Percentiles rank a stretch among this genome's conserved stretches.
Conservation (phyloP, 2,113 vertebrate species). For the Ariopsis seemanni region DNA sequence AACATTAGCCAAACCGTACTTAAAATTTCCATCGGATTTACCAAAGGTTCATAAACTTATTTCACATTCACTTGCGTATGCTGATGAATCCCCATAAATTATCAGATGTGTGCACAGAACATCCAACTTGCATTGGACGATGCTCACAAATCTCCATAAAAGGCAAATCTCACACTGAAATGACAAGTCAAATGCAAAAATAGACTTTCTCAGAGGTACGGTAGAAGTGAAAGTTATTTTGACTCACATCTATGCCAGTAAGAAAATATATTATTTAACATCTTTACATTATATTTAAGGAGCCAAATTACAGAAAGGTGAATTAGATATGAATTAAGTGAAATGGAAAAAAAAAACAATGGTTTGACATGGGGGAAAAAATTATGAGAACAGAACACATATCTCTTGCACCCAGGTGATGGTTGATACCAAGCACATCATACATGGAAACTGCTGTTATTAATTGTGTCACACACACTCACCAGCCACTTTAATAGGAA, state of each 20-base stretch:
- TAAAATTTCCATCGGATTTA: background rate
- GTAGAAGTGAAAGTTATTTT: background rate
- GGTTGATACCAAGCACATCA: background rate
- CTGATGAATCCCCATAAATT: background rate
- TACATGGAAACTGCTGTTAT: background rate
- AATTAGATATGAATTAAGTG: background rate
- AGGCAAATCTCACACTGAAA: background rate
- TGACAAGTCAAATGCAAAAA: background rate
- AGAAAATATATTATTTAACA: background rate
- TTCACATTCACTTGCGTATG: background rate
- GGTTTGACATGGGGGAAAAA: too few species aligned
- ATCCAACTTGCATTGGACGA: background rate
- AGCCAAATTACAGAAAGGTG: background rate
- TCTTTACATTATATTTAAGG: background rate
- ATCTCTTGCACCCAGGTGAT: background rate
- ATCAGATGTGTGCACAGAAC: background rate
- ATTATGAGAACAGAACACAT: background rate
- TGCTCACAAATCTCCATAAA: background rate
- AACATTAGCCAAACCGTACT: background rate
- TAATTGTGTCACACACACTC: too few species aligned
- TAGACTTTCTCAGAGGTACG: background rate
- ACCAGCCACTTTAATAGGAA: too few species aligned
- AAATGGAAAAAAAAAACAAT: background rate
- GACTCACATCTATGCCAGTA: background rate
- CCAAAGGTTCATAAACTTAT: background rate